phyloP scores from a whole-genome alignment of 2,888 invertebrate species.

The Drosophila robusta region DNA sequence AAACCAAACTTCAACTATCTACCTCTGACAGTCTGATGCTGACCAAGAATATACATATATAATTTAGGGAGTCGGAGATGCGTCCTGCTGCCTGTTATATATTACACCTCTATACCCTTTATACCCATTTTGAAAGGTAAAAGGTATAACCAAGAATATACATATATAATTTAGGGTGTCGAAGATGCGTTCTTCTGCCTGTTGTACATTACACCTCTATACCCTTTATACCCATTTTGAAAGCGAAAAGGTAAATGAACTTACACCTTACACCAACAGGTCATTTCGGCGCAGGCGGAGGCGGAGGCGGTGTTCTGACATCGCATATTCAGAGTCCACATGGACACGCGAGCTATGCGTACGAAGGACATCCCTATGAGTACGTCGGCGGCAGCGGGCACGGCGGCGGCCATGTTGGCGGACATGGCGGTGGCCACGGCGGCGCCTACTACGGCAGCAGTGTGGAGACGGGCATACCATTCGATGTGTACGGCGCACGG shows the following conservation, averaged over 20 bases:
- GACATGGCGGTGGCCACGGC: slow-evolving; percentile 80
- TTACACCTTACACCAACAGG: slow-evolving; percentile 44
- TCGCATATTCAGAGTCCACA: slow-evolving; percentile 42
- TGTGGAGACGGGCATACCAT: slow-evolving; percentile 74
- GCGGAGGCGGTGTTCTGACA: slow-evolving; percentile 16
- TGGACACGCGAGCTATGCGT: slow-evolving; percentile 54
- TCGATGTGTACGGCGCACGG: slow-evolving; percentile 80
- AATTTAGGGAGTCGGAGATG: no score
- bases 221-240: no score
- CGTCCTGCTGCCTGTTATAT: no score
- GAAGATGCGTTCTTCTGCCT: no score
- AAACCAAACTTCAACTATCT: no score
- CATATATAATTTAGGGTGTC: no score
- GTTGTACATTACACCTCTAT: no score
- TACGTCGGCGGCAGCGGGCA: slow-evolving; percentile 31
- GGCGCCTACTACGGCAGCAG: slow-evolving; percentile 62
- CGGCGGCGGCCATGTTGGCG: slow-evolving; percentile 50
- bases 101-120: no score
- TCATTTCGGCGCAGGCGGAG: slow-evolving; percentile 61
- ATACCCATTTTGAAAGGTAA: no score
- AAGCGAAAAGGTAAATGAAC: background rate
- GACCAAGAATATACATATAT: no score
- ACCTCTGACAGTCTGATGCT: no score
- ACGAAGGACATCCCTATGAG: slow-evolving; percentile 71
- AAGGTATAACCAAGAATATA: no score